Percentiles rank a stretch among this genome's conserved stretches.
Conservation (phyloP, 1,140 invertebrate species). For the Macrobrachium nipponense region DNA sequence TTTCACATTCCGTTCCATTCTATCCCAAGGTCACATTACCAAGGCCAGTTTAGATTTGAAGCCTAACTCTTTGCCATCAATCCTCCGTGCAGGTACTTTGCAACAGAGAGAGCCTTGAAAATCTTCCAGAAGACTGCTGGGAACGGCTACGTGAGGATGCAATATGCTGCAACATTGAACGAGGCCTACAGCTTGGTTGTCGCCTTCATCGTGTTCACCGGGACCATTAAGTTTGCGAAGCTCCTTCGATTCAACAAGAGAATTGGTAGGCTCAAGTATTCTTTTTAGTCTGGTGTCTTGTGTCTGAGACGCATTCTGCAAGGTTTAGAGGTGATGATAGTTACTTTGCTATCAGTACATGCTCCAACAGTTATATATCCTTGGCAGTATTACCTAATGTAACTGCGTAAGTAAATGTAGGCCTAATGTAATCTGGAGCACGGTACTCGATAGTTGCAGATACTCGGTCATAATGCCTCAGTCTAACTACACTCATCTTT, state of each 20-base stretch:
- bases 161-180: slow-evolving; percentile 71
- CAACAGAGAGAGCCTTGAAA: slow-evolving; percentile 67
- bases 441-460: no score
- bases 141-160: slow-evolving; percentile 72
- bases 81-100: slow-evolving; percentile 60
- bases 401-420: no score
- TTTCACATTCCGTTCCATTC: no score
- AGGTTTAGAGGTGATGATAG: no score
- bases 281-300: neutral
- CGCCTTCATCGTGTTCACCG: slow-evolving; percentile 71
- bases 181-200: slow-evolving; percentile 70
- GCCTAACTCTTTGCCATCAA: neutral
- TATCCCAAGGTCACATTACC: neutral
- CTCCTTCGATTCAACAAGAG: slow-evolving; percentile 72
- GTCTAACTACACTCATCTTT: no score
- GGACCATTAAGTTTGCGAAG: slow-evolving; percentile 71
- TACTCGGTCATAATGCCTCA: no score
- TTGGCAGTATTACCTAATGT: no score
- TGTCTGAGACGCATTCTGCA: no score
- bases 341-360: no score
- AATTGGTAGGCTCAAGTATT: slow-evolving; percentile 66
- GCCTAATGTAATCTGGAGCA: no score
- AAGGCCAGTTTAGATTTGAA: neutral
- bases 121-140: slow-evolving; percentile 70
- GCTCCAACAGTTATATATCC: no score